These are phyloP conservation scores for Hofmannophila pseudospretella DNA, from an alignment of 2,888 invertebrate genomes.

Conservation along the genomic window DNA sequence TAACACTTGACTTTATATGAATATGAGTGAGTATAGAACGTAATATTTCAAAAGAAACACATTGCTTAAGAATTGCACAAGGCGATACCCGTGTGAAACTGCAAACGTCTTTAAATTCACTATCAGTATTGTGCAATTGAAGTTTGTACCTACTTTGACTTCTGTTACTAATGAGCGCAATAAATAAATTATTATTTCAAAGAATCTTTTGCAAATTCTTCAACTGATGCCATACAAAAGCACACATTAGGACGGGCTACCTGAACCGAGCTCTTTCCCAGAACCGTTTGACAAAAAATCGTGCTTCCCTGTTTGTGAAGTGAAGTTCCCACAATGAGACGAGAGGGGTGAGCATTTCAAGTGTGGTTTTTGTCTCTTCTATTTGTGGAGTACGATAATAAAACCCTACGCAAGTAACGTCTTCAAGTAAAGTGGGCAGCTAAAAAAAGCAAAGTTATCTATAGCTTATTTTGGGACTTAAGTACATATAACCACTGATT, in stretches of 20 bases:
- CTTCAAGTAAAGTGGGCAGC: slow-evolving; percentile 20
- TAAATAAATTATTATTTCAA: slow-evolving; percentile 5
- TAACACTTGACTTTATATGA: slow-evolving; percentile 2
- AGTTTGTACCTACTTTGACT: slow-evolving; percentile 9
- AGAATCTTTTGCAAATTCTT: slow-evolving; percentile 22
- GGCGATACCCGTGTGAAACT: slow-evolving; percentile 19
- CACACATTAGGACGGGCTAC: slow-evolving; percentile 49
- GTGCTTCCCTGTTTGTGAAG: slow-evolving; percentile 52
- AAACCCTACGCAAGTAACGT: slow-evolving; percentile 47
- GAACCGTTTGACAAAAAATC: slow-evolving; percentile 53
- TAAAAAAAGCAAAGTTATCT: slow-evolving; percentile 14
- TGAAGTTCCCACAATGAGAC: slow-evolving; percentile 66
- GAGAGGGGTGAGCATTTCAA: slow-evolving; percentile 65
- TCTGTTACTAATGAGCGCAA: slow-evolving; percentile 2
- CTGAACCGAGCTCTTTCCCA: slow-evolving; percentile 53
- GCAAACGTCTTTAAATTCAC: neutral
- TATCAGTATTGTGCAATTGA: slow-evolving; percentile 2
- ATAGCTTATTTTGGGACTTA: slow-evolving; percentile 1
- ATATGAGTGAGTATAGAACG: slow-evolving; percentile 3
- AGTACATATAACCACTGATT: slow-evolving; percentile 1
- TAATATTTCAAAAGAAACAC: neutral
- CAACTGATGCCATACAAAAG: slow-evolving; percentile 43
- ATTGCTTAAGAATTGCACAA: no score
- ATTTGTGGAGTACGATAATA: slow-evolving; percentile 65
- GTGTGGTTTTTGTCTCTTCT: slow-evolving; percentile 69